phyloP scores from a whole-genome alignment of 2,888 invertebrate species.

The Parapristionchus giblindavisi region DNA sequence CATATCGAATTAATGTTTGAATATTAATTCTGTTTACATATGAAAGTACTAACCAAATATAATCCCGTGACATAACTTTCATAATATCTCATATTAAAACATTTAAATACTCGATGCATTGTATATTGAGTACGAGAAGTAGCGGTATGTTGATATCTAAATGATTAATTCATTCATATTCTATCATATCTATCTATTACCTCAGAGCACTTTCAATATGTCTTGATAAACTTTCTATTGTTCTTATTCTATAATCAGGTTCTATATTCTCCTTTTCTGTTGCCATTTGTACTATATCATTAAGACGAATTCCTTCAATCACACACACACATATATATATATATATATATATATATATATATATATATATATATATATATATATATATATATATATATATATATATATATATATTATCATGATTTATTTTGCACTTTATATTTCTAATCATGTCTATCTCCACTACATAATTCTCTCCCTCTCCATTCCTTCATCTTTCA shows the following conservation, averaged over 20 bases:
- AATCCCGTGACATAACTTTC: slow-evolving; percentile 70
- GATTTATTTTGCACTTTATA: neutral
- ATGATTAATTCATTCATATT: neutral
- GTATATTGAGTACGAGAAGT: slow-evolving; percentile 68
- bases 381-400: no score
- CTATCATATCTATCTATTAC: slow-evolving; percentile 39
- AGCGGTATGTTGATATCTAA: slow-evolving; percentile 68
- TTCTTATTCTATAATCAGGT: slow-evolving; percentile 68
- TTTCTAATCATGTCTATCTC: neutral
- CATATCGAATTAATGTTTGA: no score
- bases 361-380: no score
- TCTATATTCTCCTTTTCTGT: slow-evolving; percentile 70
- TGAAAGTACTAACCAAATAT: slow-evolving; percentile 64
- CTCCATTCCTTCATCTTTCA: no score
- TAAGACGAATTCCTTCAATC: slow-evolving; percentile 64
- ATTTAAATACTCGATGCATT: slow-evolving; percentile 69
- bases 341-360: no score
- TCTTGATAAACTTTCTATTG: slow-evolving; percentile 67
- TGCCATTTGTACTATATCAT: slow-evolving; percentile 69
- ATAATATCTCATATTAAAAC: slow-evolving; percentile 68
- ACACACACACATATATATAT: neutral
- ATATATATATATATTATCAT: neutral
- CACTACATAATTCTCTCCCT: no score
- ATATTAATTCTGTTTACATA: no score
- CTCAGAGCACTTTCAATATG: slow-evolving; percentile 68